These are phyloP conservation scores for Geothlypis trichas DNA, from an alignment of 2,113 vertebrate genomes.

Conservation along the genomic window DNA sequence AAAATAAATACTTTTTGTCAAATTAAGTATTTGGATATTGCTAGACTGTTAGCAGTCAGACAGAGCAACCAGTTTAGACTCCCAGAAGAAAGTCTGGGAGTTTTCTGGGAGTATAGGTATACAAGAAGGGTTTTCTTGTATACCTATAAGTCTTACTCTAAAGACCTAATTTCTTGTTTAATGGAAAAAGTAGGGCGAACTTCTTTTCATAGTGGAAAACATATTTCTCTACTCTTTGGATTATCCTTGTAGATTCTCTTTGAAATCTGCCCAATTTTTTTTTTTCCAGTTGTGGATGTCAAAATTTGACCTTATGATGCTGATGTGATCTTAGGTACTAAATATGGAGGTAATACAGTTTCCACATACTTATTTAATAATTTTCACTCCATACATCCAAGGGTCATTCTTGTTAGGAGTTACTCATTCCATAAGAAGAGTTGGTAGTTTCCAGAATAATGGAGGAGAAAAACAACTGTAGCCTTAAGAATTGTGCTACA, in stretches of 20 bases:
- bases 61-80: not conserved
- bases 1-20: not conserved
- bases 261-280: not conserved
- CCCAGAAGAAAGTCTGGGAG: no score
- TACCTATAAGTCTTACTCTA: not conserved
- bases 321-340: not conserved
- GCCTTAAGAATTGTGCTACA: not conserved
- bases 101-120: no score
- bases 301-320: not conserved
- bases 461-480: not conserved
- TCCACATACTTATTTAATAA: not conserved
- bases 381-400: not conserved
- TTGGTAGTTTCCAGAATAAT: not conserved
- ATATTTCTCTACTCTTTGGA: not conserved
- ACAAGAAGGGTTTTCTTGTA: not conserved
- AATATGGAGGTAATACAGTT: not conserved
- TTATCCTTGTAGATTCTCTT: not conserved
- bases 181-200: not conserved
- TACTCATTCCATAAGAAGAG: not conserved
- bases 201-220: not conserved
- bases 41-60: not conserved
- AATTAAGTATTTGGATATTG: not conserved
- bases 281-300: not conserved
- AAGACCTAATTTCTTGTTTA: not conserved
- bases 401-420: not conserved